phyloP scores from a whole-genome alignment of 2,888 invertebrate species.

The Cremastinae sp. region DNA sequence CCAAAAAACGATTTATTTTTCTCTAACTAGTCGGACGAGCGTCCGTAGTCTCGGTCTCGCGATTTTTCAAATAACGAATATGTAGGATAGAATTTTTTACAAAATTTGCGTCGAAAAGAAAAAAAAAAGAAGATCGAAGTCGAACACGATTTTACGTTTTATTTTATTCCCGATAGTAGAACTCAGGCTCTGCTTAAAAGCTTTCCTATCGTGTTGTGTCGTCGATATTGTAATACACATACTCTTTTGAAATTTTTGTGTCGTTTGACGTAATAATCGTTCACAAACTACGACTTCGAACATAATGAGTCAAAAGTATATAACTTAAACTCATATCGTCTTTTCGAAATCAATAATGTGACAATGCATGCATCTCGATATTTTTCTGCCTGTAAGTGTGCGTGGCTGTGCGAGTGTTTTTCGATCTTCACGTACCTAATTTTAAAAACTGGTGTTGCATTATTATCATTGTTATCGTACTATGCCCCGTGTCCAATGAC shows the following conservation, averaged over 20 bases:
- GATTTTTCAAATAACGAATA: neutral
- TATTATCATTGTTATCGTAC: slow-evolving; percentile 49
- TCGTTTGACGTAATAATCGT: neutral
- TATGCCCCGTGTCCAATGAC: slow-evolving; percentile 39
- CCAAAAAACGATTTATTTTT: slow-evolving; percentile 36
- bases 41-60: neutral
- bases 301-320: slow-evolving; percentile 19
- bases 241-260: slow-evolving; percentile 3
- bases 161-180: slow-evolving; percentile 25
- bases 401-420: slow-evolving; percentile 28
- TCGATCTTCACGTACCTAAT: slow-evolving; percentile 27
- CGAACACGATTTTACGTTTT: neutral
- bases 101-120: slow-evolving; percentile 18
- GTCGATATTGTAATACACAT: slow-evolving; percentile 21
- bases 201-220: slow-evolving; percentile 30
- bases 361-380: slow-evolving; percentile 49
- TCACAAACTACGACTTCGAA: slow-evolving; percentile 6
- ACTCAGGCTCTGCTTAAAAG: slow-evolving; percentile 52
- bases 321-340: slow-evolving; percentile 12
- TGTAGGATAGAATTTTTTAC: neutral
- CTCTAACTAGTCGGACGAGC: slow-evolving; percentile 25
- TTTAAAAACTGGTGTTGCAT: slow-evolving; percentile 46
- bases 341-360: slow-evolving; percentile 34
- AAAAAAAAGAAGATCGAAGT: slow-evolving; percentile 46
- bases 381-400: slow-evolving; percentile 48